Evolutionary conservation across 2,797 vertebrate genomes (phyloP).

Genomic region (Echiichthys vipera): DNA sequence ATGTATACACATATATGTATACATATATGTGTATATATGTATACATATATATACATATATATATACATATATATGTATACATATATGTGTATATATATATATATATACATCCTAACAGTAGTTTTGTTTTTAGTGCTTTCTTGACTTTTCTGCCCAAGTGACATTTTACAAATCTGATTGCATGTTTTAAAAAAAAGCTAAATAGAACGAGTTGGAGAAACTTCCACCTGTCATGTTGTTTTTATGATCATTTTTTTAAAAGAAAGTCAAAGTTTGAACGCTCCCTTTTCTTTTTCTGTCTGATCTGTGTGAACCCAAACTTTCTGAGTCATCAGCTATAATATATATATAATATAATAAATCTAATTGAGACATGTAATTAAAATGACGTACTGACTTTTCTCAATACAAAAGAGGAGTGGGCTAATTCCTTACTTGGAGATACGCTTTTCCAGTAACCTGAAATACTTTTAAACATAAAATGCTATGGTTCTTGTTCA

Average conservation of each 20-base stretch:
- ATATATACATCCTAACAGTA: neutral
- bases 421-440: too few relatives aligned
- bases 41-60: too few relatives aligned
- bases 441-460: neutral
- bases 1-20: too few relatives aligned
- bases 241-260: too few relatives aligned
- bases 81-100: too few relatives aligned
- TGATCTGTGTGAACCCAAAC: neutral
- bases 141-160: neutral
- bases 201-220: neutral
- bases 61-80: too few relatives aligned
- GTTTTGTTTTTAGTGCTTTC: neutral
- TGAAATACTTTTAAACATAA: neutral
- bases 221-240: neutral
- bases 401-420: neutral
- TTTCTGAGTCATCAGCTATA: neutral
- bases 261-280: slow-evolving; percentile 17
- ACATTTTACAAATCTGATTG: neutral
- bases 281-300: neutral
- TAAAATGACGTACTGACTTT: neutral
- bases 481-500: neutral
- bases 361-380: neutral
- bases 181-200: slow-evolving; percentile 6
- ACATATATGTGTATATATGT: too few relatives aligned
- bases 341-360: neutral